Percentiles rank a stretch among this genome's conserved stretches.
phyloP scores from a whole-genome alignment of 2,797 vertebrate species.

The Neosilurus hyrtlii region DNA sequence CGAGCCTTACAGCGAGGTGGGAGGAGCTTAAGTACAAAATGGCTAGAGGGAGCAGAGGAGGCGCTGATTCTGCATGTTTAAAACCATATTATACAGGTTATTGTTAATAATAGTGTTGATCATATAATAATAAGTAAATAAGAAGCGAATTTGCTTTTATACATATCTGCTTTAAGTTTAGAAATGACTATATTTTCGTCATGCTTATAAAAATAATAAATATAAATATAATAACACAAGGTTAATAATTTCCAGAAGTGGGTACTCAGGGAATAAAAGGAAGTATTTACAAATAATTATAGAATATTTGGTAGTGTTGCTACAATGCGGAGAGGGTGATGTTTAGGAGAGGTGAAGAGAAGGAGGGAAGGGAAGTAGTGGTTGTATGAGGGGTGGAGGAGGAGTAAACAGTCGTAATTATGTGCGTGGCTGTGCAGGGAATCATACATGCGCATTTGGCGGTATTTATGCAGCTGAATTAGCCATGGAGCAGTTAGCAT shows the following conservation, averaged over 20 bases:
- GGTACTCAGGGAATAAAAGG: background rate
- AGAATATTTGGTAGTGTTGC: background rate
- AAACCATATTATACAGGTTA: no score
- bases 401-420: slow-evolving; percentile 7
- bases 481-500: slow-evolving; percentile 3
- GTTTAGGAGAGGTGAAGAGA: background rate
- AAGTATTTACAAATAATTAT: background rate
- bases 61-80: no score
- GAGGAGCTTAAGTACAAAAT: background rate
- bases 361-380: background rate
- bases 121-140: no score
- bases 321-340: background rate
- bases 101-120: no score
- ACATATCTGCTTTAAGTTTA: background rate
- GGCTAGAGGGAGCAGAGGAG: background rate
- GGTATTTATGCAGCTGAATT: slow-evolving; percentile 34
- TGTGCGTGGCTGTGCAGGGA: slow-evolving; percentile 27
- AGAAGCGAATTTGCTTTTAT: background rate
- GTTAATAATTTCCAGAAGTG: background rate
- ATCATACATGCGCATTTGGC: slow-evolving; percentile 52
- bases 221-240: background rate
- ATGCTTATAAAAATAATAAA: background rate
- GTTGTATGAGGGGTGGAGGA: slow-evolving; percentile 27
- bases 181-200: no score
- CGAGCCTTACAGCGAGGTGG: slow-evolving; percentile 6